A percentile compares a stretch with the other conserved stretches of the same genome.
phyloP scores from a whole-genome alignment of 2,797 vertebrate species.

The Dendrocincla fuliginosa region DNA sequence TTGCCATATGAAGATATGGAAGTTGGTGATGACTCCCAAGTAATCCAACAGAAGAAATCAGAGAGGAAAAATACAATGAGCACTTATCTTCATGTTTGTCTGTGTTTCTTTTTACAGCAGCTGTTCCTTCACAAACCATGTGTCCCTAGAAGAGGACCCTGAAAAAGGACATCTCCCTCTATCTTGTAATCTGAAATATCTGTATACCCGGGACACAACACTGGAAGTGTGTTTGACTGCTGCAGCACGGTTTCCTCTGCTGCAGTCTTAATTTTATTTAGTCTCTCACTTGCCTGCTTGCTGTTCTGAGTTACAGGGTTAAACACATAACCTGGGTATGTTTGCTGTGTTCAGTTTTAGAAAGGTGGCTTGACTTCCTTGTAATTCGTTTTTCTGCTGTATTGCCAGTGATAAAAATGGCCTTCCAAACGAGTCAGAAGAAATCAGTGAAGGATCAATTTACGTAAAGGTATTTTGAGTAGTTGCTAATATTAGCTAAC shows the following conservation, averaged over 20 bases:
- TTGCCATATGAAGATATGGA: neutral
- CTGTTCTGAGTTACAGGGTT: neutral
- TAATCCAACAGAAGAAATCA: neutral
- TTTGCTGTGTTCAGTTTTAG: neutral
- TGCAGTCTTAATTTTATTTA: neutral
- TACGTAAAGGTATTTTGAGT: neutral
- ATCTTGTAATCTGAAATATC: neutral
- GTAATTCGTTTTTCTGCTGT: neutral
- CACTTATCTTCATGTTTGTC: neutral
- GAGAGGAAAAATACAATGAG: fast-evolving
- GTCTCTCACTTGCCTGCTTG: neutral
- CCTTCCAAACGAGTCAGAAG: neutral
- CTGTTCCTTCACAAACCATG: neutral
- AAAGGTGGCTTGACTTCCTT: neutral
- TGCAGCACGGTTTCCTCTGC: neutral
- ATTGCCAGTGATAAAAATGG: neutral
- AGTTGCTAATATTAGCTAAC: neutral
- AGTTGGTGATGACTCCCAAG: neutral
- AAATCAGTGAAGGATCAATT: neutral
- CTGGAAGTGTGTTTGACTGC: neutral
- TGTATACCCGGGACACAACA: neutral
- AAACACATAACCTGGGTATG: neutral
- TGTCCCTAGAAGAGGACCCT: neutral
- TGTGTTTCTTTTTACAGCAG: neutral
- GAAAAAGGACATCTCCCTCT: neutral